phyloP scores from a whole-genome alignment of 2,888 invertebrate genomes.

The Adineta ricciae region DNA sequence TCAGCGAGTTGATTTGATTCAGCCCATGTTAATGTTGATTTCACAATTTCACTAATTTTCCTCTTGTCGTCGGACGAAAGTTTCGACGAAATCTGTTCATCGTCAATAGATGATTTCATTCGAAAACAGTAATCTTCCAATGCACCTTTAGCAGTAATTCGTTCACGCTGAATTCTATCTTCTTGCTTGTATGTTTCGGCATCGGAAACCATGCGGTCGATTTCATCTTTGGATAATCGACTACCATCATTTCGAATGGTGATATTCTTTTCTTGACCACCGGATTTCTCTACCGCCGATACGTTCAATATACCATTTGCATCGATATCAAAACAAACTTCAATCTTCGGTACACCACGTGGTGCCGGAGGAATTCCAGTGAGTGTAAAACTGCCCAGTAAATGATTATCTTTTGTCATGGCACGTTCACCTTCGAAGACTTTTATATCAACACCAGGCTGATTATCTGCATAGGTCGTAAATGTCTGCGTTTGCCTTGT shows the following conservation, averaged over 20 bases:
- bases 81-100: slow-evolving; percentile 84
- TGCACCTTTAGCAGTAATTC: slow-evolving; percentile 36
- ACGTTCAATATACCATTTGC: slow-evolving; percentile 88
- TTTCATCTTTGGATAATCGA: slow-evolving; percentile 79
- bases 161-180: slow-evolving; percentile 35
- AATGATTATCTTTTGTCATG: slow-evolving; percentile 55
- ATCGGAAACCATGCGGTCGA: slow-evolving; percentile 71
- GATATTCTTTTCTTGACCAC: slow-evolving; percentile 53
- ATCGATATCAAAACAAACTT: slow-evolving; percentile 55
- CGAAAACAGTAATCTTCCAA: slow-evolving; percentile 55
- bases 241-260: slow-evolving; percentile 63
- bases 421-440: slow-evolving; percentile 50
- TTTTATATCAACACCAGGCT: slow-evolving; percentile 77
- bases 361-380: slow-evolving; percentile 86
- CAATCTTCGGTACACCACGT: slow-evolving; percentile 67
- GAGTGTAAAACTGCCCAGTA: slow-evolving; percentile 88
- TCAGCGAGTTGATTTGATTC: slow-evolving; percentile 63
- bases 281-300: slow-evolving; percentile 72
- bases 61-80: slow-evolving; percentile 71
- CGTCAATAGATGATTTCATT: slow-evolving; percentile 80
- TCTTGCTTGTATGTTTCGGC: slow-evolving; percentile 36
- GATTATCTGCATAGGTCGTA: slow-evolving; percentile 93
- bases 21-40: slow-evolving; percentile 66
- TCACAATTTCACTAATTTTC: slow-evolving; percentile 71
- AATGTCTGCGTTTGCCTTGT: slow-evolving; percentile 91